Evolutionary conservation across 2,888 invertebrate genomes (phyloP).

Genomic region (Lamellibrachia satsuma): DNA sequence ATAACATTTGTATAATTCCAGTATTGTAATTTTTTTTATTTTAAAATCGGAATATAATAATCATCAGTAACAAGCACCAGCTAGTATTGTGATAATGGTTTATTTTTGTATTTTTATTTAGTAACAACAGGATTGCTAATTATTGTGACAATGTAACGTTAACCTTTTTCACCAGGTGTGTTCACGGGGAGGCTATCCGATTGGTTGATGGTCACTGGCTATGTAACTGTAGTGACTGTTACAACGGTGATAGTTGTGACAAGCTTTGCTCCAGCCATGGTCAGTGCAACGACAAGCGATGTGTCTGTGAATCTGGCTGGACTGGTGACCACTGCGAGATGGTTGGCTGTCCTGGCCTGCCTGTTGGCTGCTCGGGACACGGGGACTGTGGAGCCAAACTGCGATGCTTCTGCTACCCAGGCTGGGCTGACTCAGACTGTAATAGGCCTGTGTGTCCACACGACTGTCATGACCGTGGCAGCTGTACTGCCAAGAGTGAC

Average conservation of each 20-base stretch:
- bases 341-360: slow-evolving; percentile 29
- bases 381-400: slow-evolving; percentile 27
- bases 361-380: slow-evolving; percentile 29
- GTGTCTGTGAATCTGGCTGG: neutral
- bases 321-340: slow-evolving; percentile 31
- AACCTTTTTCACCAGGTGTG: slow-evolving; percentile 37
- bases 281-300: neutral
- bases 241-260: slow-evolving; percentile 47
- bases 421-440: slow-evolving; percentile 31
- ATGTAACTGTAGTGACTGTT: slow-evolving; percentile 49
- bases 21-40: neutral
- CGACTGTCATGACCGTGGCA: slow-evolving; percentile 25
- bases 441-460: neutral
- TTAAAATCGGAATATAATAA: neutral
- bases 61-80: no score
- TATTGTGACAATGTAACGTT: neutral
- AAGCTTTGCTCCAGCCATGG: slow-evolving; percentile 31
- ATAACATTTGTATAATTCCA: neutral
- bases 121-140: neutral
- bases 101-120: no score
- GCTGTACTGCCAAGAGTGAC: neutral
- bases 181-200: slow-evolving; percentile 35
- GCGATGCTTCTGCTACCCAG: slow-evolving; percentile 28
- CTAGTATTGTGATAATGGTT: no score
- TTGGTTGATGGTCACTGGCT: slow-evolving; percentile 38